These are phyloP conservation scores for Zeuzera pyrina DNA, from an alignment of 2,888 invertebrate species.

Conservation along the genomic window DNA sequence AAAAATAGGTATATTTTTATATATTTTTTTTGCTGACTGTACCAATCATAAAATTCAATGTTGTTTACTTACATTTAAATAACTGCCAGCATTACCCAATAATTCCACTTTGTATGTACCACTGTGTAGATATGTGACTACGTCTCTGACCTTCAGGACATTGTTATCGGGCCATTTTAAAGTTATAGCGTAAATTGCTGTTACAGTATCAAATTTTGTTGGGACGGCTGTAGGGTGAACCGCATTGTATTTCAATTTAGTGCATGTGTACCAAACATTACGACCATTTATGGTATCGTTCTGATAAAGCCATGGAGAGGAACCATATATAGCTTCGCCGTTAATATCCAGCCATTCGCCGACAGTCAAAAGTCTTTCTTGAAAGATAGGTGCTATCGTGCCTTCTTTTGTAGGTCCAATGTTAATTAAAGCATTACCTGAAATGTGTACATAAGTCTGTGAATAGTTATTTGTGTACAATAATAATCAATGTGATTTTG, in stretches of 20 bases:
- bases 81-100: constrained; percentile 57
- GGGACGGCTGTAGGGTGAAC: constrained; percentile 9
- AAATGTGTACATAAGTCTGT: no score
- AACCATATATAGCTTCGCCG: constrained; percentile 89
- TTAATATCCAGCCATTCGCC: constrained; percentile 88
- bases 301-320: constrained; percentile 84
- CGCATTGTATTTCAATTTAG: constrained; percentile 9
- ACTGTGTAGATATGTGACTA: constrained; percentile 34
- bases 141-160: constrained; percentile 53
- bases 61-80: constrained; percentile 27
- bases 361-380: constrained; percentile 84
- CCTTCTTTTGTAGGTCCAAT: constrained; percentile 94
- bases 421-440: constrained; percentile 85
- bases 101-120: constrained; percentile 45
- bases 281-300: constrained; percentile 81
- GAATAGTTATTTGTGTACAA: no score
- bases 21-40: no score
- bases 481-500: no score
- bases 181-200: constrained; percentile 73
- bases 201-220: constrained; percentile 9
- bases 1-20: no score
- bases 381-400: constrained; percentile 86
- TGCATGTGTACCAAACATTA: constrained; percentile 78
- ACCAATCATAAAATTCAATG: no score
- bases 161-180: constrained; percentile 75